Percentiles rank a stretch among this genome's conserved stretches.
phyloP scores from a whole-genome alignment of 2,888 invertebrate species.

The Zaprionus lineosus region DNA sequence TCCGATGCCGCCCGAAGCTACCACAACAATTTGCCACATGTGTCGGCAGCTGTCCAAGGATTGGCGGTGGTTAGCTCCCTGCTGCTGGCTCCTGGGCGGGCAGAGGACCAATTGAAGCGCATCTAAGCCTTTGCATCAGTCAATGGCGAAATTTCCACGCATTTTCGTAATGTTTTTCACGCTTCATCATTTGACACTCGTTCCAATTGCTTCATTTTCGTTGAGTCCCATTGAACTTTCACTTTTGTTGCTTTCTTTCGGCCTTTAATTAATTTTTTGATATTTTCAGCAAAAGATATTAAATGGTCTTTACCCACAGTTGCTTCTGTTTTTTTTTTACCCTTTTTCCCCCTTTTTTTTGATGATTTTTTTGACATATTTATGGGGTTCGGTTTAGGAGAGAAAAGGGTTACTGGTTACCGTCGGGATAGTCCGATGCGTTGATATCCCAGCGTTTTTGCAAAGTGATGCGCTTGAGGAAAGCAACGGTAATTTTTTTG shows the following conservation, averaged over 20 bases:
- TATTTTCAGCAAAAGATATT: conserved; percentile 38
- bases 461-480: conserved; percentile 12
- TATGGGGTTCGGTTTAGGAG: conserved; percentile 4
- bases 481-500: conserved; percentile 34
- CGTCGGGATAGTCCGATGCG: conserved; percentile 17
- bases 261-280: conserved; percentile 69
- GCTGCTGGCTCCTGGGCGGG: too few species aligned
- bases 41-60: conserved; percentile 54
- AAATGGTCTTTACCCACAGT: too few species aligned
- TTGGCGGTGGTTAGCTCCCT: too few species aligned
- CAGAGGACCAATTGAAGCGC: conserved; percentile 37
- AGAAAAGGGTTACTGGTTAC: conserved; percentile 36
- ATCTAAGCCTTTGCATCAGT: conserved; percentile 53
- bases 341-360: conserved; percentile 44
- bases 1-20: conserved; percentile 47
- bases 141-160: conserved; percentile 41
- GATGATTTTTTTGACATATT: conserved; percentile 51
- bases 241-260: conserved; percentile 34
- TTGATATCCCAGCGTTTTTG: conserved; percentile 22
- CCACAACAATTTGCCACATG: conserved; percentile 51
- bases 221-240: conserved; percentile 65
- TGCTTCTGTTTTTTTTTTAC: conserved; percentile 41
- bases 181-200: conserved; percentile 49
- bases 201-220: conserved; percentile 64
- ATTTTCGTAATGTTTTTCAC: conserved; percentile 55